Conservation (phyloP, 2,888 invertebrate species). For the Scaptomyza reducta region DNA sequence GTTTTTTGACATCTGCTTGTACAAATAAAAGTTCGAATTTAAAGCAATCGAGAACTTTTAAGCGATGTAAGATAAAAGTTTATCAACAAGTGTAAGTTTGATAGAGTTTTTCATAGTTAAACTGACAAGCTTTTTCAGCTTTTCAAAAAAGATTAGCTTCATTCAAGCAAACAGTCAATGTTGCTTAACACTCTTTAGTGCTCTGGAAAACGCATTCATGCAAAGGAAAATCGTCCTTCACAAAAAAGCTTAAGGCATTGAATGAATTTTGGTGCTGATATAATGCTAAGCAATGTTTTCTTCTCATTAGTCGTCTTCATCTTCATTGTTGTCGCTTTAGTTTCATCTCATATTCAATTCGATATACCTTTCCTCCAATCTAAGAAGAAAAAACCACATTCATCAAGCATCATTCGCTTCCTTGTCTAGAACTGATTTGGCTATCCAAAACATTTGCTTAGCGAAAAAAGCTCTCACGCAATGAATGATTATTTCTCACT, state of each 20-base stretch:
- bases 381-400: conserved; percentile 35
- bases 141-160: conserved; percentile 1
- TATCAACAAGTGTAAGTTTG: neutral
- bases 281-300: neutral
- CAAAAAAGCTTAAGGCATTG: neutral
- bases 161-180: neutral
- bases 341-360: conserved; percentile 7
- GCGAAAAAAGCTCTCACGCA: conserved; percentile 10
- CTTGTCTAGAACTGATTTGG: conserved; percentile 37
- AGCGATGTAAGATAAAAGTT: neutral
- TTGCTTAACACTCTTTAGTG: neutral
- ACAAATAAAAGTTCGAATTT: neutral
- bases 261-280: neutral
- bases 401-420: conserved; percentile 18
- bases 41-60: conserved; percentile 1
- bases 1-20: conserved; percentile 8
- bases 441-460: conserved; percentile 20
- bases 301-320: neutral
- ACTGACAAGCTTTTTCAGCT: neutral
- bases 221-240: neutral
- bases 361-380: conserved; percentile 3
- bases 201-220: neutral
- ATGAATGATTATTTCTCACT: conserved; percentile 63
- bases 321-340: neutral
- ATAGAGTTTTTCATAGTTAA: neutral